Evolutionary conservation across 2,797 vertebrate species (phyloP).

Genomic region (Sebastes melanostomus): DNA sequence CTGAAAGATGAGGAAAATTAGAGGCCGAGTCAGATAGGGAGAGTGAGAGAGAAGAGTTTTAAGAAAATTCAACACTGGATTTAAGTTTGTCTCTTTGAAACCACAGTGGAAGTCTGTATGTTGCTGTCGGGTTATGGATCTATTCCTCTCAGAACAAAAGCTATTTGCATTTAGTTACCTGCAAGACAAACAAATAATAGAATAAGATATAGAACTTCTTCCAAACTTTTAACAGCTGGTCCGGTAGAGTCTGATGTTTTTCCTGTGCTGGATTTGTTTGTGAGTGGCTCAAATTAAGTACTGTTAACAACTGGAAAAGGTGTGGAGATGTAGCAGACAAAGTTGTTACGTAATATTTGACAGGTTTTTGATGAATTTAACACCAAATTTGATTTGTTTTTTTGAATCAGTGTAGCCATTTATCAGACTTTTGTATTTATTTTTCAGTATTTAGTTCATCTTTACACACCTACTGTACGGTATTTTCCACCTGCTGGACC

Average conservation of each 20-base stretch:
- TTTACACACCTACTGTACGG: not conserved
- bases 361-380: not conserved
- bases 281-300: not conserved
- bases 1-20: constrained; percentile 9
- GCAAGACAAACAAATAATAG: not conserved
- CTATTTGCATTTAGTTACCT: not conserved
- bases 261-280: not conserved
- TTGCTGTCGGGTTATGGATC: not conserved
- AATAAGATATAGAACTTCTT: no score
- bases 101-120: not conserved
- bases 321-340: not conserved
- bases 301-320: not conserved
- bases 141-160: not conserved
- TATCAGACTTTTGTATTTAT: not conserved
- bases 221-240: no score
- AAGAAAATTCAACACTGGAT: constrained; percentile 14
- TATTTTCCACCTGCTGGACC: not conserved
- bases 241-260: not conserved
- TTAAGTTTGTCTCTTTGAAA: constrained; percentile 5
- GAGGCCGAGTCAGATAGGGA: constrained; percentile 1
- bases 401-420: not conserved
- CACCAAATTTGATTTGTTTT: not conserved
- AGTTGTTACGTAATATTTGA: not conserved
- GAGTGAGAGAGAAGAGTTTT: not conserved
- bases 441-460: not conserved